phyloP scores from a whole-genome alignment of 1,140 invertebrate species.

The Macrosteles quadrilineatus region DNA sequence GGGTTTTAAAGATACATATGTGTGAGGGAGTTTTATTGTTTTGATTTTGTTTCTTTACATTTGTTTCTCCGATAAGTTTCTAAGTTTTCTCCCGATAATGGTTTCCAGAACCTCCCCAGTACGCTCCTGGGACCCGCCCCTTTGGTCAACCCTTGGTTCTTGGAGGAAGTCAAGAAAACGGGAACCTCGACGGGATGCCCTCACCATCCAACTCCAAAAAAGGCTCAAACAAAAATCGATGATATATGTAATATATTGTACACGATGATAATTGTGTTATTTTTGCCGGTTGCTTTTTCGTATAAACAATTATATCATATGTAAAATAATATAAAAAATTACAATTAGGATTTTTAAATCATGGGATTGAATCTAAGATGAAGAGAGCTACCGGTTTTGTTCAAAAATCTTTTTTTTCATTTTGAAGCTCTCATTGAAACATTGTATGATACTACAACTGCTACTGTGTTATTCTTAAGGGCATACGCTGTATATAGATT shows the following conservation, averaged over 20 bases:
- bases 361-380: too few relatives aligned
- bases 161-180: constrained; percentile 54
- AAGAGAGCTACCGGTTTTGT: too few relatives aligned
- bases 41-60: constrained; percentile 4
- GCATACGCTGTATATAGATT: too few relatives aligned
- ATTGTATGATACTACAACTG: too few relatives aligned
- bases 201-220: constrained; percentile 54
- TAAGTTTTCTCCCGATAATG: constrained; percentile 35
- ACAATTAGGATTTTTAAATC: too few relatives aligned
- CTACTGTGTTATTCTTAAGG: too few relatives aligned
- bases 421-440: too few relatives aligned
- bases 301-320: not conserved
- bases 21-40: not conserved
- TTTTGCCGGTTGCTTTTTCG: not conserved
- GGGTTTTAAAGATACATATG: not conserved
- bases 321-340: too few relatives aligned
- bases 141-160: constrained; percentile 74
- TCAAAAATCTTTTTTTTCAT: too few relatives aligned
- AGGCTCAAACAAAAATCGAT: constrained; percentile 45
- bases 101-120: constrained; percentile 42
- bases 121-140: constrained; percentile 64
- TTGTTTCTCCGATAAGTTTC: constrained; percentile 34
- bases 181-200: constrained; percentile 49
- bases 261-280: constrained; percentile 15
- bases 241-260: too few relatives aligned